Conservation (phyloP, 2,113 vertebrate species). For the Chionis minor region DNA sequence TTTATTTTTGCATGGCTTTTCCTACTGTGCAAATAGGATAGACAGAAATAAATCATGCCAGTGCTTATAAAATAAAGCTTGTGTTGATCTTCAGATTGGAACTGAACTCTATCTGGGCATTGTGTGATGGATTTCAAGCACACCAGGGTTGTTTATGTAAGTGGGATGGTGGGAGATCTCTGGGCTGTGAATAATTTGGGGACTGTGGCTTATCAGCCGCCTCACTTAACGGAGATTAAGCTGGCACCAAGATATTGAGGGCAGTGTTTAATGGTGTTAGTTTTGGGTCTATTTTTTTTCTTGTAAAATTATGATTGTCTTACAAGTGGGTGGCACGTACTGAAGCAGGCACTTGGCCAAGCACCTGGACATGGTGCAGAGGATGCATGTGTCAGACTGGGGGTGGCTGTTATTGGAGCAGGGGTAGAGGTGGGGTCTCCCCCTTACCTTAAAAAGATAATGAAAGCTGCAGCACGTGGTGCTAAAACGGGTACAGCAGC, state of each 20-base stretch:
- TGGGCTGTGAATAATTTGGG: neutral
- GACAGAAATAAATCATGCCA: neutral
- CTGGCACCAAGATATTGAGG: neutral
- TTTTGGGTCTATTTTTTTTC: neutral
- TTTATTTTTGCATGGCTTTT: neutral
- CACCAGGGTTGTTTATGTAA: neutral
- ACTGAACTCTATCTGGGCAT: neutral
- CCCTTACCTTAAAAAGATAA: neutral
- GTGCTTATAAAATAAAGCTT: neutral
- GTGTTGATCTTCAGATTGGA: neutral
- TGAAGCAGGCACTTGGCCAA: neutral
- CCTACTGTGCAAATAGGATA: neutral
- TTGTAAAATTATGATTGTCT: neutral
- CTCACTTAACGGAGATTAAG: neutral
- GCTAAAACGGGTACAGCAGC: neutral
- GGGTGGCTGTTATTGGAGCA: accelerated
- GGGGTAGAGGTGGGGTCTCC: neutral
- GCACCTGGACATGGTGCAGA: accelerated
- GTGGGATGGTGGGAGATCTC: neutral
- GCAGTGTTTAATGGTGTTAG: neutral
- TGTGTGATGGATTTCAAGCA: accelerated
- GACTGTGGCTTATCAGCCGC: neutral
- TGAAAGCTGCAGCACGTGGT: neutral
- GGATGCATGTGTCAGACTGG: neutral
- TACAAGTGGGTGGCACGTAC: neutral